phyloP scores from a whole-genome alignment of 2,797 vertebrate species.

The Labroides dimidiatus region DNA sequence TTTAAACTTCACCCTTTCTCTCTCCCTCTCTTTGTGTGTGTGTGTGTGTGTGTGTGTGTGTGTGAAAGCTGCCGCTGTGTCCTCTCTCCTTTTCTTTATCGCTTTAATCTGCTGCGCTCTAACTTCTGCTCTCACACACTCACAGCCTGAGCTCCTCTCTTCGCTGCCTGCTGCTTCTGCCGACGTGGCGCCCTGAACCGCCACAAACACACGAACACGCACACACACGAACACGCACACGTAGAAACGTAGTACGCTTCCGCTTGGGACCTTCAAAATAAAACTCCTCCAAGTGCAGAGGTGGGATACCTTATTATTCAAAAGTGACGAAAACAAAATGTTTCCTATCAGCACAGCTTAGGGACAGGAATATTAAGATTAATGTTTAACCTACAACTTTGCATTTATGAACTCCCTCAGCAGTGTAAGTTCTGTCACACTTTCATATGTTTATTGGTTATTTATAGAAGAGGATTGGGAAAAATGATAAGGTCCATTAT shows the following conservation, averaged over 20 bases:
- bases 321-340: no score
- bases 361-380: no score
- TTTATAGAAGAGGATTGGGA: no score
- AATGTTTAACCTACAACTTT: no score
- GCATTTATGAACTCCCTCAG: no score
- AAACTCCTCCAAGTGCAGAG: neutral
- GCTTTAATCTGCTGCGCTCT: conserved; percentile 13
- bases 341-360: no score
- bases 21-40: neutral
- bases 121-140: conserved; percentile 35
- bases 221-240: conserved; percentile 5
- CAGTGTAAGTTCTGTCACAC: no score
- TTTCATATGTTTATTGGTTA: no score
- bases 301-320: neutral
- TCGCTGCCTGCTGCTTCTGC: conserved; percentile 64
- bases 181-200: conserved; percentile 80
- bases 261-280: conserved; percentile 39
- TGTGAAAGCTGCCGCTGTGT: conserved; percentile 1
- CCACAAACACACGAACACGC: neutral
- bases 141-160: conserved; percentile 26
- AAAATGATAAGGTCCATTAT: no score
- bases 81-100: neutral
- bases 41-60: neutral
- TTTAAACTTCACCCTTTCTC: neutral
- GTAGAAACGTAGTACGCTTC: conserved; percentile 5